Conservation (phyloP, 2,113 vertebrate species). For the Gymnarchus niloticus region DNA sequence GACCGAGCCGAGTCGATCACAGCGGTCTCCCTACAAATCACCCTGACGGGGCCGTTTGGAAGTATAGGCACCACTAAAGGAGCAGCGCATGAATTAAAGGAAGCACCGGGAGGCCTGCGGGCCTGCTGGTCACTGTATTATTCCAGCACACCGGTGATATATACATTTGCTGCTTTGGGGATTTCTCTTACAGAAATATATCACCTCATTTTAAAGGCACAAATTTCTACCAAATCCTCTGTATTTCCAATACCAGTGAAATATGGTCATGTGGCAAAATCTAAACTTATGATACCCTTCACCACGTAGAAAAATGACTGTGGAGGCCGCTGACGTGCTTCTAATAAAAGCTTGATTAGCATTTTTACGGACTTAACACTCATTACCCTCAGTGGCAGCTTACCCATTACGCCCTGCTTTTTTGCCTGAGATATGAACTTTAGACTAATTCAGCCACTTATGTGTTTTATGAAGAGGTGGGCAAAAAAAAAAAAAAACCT, state of each 20-base stretch:
- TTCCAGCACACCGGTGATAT: neutral
- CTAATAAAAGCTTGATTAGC: conserved; percentile 10
- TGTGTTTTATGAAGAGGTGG: neutral
- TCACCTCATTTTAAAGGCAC: neutral
- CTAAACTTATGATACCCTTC: conserved; percentile 10
- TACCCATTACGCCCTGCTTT: neutral
- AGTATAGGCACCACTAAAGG: neutral
- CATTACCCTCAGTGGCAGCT: neutral
- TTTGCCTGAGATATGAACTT: neutral
- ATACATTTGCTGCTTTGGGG: neutral
- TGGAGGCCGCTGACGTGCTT: neutral
- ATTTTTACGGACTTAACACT: conserved; percentile 16
- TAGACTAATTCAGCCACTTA: neutral
- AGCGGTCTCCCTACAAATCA: conserved; percentile 19
- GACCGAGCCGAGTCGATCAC: conserved; percentile 3
- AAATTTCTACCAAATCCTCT: neutral
- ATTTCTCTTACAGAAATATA: neutral
- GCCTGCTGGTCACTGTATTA: neutral
- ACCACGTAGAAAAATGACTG: neutral
- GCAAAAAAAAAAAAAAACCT: neutral
- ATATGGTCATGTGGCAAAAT: neutral
- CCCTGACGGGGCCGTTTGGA: neutral
- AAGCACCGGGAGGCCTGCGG: neutral
- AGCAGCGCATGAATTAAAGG: neutral
- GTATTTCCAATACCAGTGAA: neutral